These are phyloP conservation scores for Bradypodion ventrale DNA, from an alignment of 2,797 vertebrate genomes.

Conservation along the genomic window DNA sequence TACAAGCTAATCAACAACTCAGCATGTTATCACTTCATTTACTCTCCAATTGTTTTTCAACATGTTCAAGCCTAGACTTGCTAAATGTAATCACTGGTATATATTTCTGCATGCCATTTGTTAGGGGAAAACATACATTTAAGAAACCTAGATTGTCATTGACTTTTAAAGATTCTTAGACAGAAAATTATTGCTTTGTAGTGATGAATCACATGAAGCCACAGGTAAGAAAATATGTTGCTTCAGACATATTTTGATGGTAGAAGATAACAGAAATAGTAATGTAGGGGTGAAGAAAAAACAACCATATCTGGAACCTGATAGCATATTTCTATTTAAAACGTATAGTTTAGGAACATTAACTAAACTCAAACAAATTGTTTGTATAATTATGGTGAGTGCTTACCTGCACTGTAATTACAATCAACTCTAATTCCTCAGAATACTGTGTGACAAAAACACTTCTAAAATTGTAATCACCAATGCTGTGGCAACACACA, in stretches of 20 bases:
- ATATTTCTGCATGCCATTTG: accelerated
- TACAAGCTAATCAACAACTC: background rate
- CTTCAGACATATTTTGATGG: conserved; percentile 10
- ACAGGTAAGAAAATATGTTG: background rate
- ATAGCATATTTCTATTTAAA: conserved; percentile 45
- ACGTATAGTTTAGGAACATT: conserved; percentile 35
- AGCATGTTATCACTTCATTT: background rate
- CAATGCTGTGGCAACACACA: conserved; percentile 32
- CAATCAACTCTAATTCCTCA: conserved; percentile 50
- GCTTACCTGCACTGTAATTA: conserved; percentile 47
- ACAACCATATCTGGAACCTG: background rate
- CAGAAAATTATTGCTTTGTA: background rate
- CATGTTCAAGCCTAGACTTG: background rate
- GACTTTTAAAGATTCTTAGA: background rate
- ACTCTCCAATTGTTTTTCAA: background rate
- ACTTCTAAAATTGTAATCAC: conserved; percentile 19
- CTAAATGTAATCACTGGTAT: background rate
- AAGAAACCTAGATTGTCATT: background rate
- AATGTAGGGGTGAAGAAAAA: background rate
- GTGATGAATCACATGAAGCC: background rate
- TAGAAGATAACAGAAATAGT: background rate
- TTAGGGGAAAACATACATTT: background rate
- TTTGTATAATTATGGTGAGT: conserved; percentile 46
- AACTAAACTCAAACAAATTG: conserved; percentile 28
- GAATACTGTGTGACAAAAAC: conserved; percentile 31